These are phyloP conservation scores for Caracal caracal DNA, from an alignment of 2,113 vertebrate genomes.

Conservation along the genomic window DNA sequence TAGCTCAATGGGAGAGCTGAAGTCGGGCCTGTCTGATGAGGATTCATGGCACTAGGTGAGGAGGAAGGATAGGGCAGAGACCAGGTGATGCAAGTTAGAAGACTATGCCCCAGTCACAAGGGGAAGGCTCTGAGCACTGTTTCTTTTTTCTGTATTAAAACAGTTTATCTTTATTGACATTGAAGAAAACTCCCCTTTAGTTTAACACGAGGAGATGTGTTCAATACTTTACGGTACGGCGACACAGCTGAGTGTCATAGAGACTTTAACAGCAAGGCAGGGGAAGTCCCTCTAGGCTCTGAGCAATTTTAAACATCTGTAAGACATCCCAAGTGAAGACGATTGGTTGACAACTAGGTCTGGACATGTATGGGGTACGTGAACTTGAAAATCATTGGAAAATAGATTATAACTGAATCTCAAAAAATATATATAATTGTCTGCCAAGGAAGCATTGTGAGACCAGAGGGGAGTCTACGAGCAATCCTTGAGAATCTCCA, in stretches of 20 bases:
- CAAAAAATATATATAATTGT: neutral
- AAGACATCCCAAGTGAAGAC: neutral
- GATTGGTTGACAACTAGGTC: fast-evolving
- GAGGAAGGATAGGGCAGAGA: neutral
- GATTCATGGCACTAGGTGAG: neutral
- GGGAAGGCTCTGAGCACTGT: neutral
- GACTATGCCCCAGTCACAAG: fast-evolving
- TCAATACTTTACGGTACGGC: neutral
- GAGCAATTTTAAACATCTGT: neutral
- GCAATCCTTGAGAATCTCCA: neutral
- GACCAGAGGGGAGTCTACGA: neutral
- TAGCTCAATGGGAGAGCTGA: neutral
- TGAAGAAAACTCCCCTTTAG: neutral
- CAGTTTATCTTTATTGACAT: neutral
- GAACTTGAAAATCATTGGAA: neutral
- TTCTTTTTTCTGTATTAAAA: neutral
- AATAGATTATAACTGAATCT: neutral
- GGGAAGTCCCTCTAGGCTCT: neutral
- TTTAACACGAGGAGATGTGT: neutral
- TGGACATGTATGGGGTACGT: neutral
- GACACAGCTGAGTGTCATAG: fast-evolving
- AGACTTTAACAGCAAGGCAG: neutral
- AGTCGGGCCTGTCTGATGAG: neutral
- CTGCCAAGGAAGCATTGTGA: neutral
- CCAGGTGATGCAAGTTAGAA: neutral